These are phyloP conservation scores for Amia ocellicauda DNA, from an alignment of 2,113 vertebrate species.

Conservation along the genomic window DNA sequence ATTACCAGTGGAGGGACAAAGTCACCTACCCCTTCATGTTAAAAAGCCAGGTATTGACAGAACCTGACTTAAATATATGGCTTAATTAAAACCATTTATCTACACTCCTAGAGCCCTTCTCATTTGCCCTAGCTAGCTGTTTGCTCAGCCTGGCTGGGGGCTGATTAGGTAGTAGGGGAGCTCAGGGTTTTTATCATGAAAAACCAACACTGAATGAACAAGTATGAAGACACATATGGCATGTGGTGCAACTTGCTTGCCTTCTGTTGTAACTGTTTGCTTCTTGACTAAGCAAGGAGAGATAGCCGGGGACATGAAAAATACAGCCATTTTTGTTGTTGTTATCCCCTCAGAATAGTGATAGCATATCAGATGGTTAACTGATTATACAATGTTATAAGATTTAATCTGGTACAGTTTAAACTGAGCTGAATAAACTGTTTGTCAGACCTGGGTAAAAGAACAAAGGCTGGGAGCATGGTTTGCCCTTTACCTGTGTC, in stretches of 20 bases:
- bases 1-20: too few species aligned
- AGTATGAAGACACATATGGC: background rate
- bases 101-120: background rate
- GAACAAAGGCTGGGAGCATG: too few species aligned
- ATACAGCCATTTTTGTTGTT: too few species aligned
- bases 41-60: background rate
- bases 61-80: background rate
- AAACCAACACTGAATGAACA: constrained; percentile 15
- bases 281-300: background rate
- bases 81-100: constrained; percentile 7
- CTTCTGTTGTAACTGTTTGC: constrained; percentile 10
- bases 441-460: too few species aligned
- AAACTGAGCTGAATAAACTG: background rate
- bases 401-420: background rate
- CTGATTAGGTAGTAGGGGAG: background rate
- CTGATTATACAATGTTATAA: background rate
- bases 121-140: constrained; percentile 2
- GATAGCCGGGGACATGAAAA: background rate
- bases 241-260: background rate
- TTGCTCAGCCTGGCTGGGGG: constrained; percentile 7
- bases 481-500: too few species aligned
- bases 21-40: background rate
- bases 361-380: background rate
- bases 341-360: background rate
- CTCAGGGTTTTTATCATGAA: constrained; percentile 14